These are phyloP conservation scores for Melinaea marsaeus DNA, from an alignment of 2,888 invertebrate genomes.

Conservation along the genomic window DNA sequence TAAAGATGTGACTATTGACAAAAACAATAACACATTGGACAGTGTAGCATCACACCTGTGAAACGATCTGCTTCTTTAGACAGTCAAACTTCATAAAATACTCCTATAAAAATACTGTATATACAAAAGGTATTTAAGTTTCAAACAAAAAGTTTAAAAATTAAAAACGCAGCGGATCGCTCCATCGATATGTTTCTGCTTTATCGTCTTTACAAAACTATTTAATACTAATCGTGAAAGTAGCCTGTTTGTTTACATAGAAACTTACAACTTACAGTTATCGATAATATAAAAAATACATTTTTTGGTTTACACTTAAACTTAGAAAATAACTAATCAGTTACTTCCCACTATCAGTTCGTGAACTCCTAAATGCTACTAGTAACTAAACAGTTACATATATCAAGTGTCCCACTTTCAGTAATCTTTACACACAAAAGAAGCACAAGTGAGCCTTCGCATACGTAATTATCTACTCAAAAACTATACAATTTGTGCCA, in stretches of 20 bases:
- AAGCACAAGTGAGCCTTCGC: not conserved
- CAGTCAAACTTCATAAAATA: too few species aligned
- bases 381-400: constrained; percentile 1
- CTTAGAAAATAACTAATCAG: not conserved
- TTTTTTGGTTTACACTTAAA: not conserved
- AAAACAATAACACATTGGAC: too few species aligned
- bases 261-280: not conserved
- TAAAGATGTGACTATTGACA: too few species aligned
- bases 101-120: too few species aligned
- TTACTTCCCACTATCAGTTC: not conserved
- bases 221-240: too few species aligned
- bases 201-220: not conserved
- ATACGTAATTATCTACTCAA: not conserved
- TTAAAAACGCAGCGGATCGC: not conserved
- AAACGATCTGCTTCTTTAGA: too few species aligned
- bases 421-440: not conserved
- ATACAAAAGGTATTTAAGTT: not conserved
- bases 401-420: not conserved
- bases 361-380: not conserved
- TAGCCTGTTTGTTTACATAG: too few species aligned
- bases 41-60: too few species aligned
- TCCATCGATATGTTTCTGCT: not conserved
- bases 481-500: constrained; percentile 1
- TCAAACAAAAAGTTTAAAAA: not conserved
- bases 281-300: not conserved